These are phyloP conservation scores for Microctonus hyperodae DNA, from an alignment of 2,888 invertebrate species.

Conservation along the genomic window DNA sequence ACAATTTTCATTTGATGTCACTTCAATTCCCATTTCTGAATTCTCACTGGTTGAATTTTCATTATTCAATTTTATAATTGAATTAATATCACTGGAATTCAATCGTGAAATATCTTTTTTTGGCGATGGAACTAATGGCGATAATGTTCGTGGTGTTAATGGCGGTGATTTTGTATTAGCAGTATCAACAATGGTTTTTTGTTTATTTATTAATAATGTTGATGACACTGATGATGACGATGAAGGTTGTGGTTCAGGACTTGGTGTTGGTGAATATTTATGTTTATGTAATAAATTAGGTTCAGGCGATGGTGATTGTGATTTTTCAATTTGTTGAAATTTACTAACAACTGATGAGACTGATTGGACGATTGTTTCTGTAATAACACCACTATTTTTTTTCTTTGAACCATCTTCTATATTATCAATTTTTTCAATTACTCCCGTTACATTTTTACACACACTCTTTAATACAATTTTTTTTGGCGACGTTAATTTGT, in stretches of 20 bases:
- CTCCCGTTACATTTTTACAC: slow-evolving; percentile 41
- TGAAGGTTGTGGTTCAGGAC: slow-evolving; percentile 52
- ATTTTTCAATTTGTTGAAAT: slow-evolving; percentile 58
- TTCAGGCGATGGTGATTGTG: slow-evolving; percentile 56
- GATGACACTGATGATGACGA: slow-evolving; percentile 33
- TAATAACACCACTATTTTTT: slow-evolving; percentile 53
- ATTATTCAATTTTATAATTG: slow-evolving; percentile 35
- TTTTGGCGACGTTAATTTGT: slow-evolving; percentile 59
- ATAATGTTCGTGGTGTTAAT: slow-evolving; percentile 50
- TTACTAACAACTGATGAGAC: slow-evolving; percentile 62
- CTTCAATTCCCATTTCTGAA: not conserved
- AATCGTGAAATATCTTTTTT: slow-evolving; percentile 40
- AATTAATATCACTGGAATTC: slow-evolving; percentile 45
- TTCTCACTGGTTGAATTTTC: not conserved
- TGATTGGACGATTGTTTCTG: slow-evolving; percentile 56
- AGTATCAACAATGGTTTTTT: not conserved
- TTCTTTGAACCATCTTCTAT: slow-evolving; percentile 38
- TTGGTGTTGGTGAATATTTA: slow-evolving; percentile 55
- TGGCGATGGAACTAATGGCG: slow-evolving; percentile 47
- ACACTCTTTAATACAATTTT: slow-evolving; percentile 50
- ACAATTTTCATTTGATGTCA: too few species aligned
- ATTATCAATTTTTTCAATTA: slow-evolving; percentile 47
- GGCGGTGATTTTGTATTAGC: slow-evolving; percentile 51
- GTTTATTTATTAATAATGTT: not conserved
- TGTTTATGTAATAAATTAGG: slow-evolving; percentile 49